These are phyloP conservation scores for Eufriesea mexicana DNA, from an alignment of 1,140 invertebrate species.

Conservation along the genomic window DNA sequence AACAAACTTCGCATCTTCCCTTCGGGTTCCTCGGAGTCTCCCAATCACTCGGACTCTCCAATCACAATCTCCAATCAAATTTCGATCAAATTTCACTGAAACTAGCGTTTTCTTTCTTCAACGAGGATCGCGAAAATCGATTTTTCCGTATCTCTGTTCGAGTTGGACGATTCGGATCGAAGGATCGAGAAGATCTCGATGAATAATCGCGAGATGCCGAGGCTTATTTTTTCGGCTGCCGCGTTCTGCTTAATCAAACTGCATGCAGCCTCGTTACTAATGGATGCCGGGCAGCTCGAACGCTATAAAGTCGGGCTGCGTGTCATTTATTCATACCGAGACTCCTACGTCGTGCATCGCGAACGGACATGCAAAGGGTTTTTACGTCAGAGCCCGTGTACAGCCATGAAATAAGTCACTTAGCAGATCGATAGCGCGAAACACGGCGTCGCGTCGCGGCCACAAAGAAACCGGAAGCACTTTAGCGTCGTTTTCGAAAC, in stretches of 20 bases:
- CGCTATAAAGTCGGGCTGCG: slow-evolving; percentile 36
- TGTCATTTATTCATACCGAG: slow-evolving; percentile 44
- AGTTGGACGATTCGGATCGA: no score
- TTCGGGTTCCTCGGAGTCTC: no score
- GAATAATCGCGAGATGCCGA: no score
- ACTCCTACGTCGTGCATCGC: slow-evolving; percentile 25
- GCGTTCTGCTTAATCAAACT: slow-evolving; percentile 38
- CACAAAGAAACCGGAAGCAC: not conserved
- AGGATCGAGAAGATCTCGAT: no score
- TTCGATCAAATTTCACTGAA: no score
- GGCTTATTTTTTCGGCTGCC: not conserved
- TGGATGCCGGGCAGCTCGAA: slow-evolving; percentile 35
- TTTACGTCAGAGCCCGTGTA: slow-evolving; percentile 26
- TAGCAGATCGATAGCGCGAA: slow-evolving; percentile 38
- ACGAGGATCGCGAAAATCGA: no score
- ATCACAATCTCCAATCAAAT: no score
- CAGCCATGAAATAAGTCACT: slow-evolving; percentile 41
- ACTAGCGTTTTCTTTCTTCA: no score
- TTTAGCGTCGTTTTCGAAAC: not conserved
- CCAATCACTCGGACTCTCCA: no score
- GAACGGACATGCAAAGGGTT: slow-evolving; percentile 41
- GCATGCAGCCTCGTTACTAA: slow-evolving; percentile 37
- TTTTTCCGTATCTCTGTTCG: no score
- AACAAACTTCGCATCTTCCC: no score
- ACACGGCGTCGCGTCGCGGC: not conserved